phyloP scores from a whole-genome alignment of 2,113 vertebrate species.

The Callithrix jacchus region DNA sequence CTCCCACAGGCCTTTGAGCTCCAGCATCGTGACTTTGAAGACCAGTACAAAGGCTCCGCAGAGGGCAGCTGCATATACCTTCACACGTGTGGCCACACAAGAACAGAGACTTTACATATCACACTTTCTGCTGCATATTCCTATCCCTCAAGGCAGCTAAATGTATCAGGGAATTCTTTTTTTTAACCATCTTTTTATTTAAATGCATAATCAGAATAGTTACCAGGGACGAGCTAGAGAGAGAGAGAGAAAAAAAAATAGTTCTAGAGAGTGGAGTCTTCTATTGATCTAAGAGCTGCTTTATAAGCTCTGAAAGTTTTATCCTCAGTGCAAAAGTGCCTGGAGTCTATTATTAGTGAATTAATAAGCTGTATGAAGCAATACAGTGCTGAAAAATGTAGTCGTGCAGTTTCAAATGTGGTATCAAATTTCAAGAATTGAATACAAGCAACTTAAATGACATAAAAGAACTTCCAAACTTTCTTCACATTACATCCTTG shows the following conservation, averaged over 20 bases:
- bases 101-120: slow-evolving; percentile 62
- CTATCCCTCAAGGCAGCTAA: slow-evolving; percentile 60
- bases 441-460: neutral
- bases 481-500: neutral
- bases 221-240: slow-evolving; percentile 50
- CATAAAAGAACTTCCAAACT: neutral
- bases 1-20: slow-evolving; percentile 68
- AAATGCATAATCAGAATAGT: slow-evolving; percentile 70
- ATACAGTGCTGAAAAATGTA: neutral
- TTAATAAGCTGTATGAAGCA: slow-evolving; percentile 53
- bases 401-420: neutral
- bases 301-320: slow-evolving; percentile 61
- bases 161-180: slow-evolving; percentile 42
- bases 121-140: slow-evolving; percentile 38
- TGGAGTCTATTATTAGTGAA: slow-evolving; percentile 56
- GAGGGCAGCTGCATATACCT: neutral
- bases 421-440: neutral
- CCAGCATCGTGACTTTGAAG: slow-evolving; percentile 70
- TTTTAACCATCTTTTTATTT: slow-evolving; percentile 58
- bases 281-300: slow-evolving; percentile 71
- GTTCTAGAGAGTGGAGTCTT: slow-evolving; percentile 45
- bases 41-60: slow-evolving; percentile 64
- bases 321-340: slow-evolving; percentile 21
- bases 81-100: slow-evolving; percentile 33
- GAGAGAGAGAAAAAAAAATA: neutral